Percentiles rank a stretch among this genome's conserved stretches.
Conservation (phyloP, 2,797 vertebrate species). For the Sebastolobus alascanus region DNA sequence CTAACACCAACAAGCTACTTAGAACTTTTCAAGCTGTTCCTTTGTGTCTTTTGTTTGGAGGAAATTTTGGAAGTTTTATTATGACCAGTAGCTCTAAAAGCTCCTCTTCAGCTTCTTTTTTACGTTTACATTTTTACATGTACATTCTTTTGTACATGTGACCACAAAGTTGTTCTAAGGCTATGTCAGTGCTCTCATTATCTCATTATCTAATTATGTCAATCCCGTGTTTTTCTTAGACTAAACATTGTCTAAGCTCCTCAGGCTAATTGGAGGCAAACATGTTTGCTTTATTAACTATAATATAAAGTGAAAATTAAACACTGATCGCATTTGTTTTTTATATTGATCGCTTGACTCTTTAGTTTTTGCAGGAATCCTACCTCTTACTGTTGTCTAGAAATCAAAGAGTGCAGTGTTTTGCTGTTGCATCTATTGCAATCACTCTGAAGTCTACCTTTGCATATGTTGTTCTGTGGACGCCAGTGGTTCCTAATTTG, state of each 20-base stretch:
- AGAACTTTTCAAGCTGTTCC: neutral
- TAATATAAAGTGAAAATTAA: neutral
- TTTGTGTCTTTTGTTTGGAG: neutral
- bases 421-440: constrained; percentile 1
- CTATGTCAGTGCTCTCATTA: neutral
- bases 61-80: neutral
- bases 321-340: neutral
- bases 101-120: neutral
- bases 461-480: neutral
- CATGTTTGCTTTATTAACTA: constrained; percentile 11
- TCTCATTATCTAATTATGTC: constrained; percentile 2
- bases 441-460: neutral
- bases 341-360: neutral
- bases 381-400: neutral
- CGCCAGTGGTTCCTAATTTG: neutral
- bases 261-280: neutral
- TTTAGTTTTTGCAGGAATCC: neutral
- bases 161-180: neutral
- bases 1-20: neutral
- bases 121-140: neutral
- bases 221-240: neutral
- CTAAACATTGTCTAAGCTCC: neutral
- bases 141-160: neutral
- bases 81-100: neutral
- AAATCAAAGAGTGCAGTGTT: neutral